Conservation (phyloP, 1,140 invertebrate genomes). For the Bombus waltoni region DNA sequence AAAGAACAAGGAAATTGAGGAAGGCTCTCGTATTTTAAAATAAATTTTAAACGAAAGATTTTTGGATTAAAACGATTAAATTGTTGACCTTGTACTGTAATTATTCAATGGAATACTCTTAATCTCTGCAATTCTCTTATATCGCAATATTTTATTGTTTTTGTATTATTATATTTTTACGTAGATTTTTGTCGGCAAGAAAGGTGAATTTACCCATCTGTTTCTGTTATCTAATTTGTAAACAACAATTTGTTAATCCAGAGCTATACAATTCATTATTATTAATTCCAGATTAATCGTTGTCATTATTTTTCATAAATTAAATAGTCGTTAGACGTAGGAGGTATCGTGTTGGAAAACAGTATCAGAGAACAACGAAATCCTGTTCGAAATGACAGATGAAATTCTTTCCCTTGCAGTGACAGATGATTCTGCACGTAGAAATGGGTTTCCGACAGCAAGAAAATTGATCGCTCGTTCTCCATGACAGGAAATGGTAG, state of each 20-base stretch:
- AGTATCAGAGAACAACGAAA: background rate
- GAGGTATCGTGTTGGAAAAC: background rate
- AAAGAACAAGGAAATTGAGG: no score
- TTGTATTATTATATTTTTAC: background rate
- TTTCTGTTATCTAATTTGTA: background rate
- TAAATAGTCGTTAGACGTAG: background rate
- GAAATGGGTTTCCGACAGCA: background rate
- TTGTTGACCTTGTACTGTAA: background rate
- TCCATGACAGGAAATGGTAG: background rate
- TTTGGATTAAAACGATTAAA: no score
- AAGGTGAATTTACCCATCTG: background rate
- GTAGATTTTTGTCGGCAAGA: background rate
- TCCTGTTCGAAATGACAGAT: background rate
- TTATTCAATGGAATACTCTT: background rate
- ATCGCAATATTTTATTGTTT: background rate
- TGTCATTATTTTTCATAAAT: background rate
- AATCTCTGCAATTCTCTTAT: background rate
- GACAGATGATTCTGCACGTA: background rate
- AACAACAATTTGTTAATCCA: background rate
- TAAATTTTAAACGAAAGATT: no score
- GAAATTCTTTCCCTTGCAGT: background rate
- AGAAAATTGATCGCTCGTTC: slow-evolving; percentile 5
- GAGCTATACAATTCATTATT: background rate
- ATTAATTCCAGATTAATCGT: background rate
- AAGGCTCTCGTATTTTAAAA: no score